These are phyloP conservation scores for Typhlichthys eigenmanni DNA, from an alignment of 2,797 vertebrate genomes.

Conservation along the genomic window DNA sequence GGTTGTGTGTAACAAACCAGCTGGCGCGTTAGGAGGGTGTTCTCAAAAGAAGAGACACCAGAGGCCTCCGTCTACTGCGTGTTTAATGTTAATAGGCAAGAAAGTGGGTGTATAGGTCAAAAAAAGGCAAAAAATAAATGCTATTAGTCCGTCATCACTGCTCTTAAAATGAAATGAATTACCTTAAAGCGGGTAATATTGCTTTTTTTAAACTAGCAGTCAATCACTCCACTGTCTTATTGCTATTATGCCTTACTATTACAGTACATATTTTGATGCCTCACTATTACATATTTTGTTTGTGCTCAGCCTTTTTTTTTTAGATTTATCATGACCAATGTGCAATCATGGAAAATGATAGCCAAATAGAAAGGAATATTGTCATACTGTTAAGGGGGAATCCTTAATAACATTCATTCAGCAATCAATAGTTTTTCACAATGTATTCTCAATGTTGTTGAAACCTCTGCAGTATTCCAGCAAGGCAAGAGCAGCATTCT, in stretches of 20 bases:
- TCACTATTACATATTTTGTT: constrained; percentile 36
- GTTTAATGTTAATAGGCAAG: no score
- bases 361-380: constrained; percentile 58
- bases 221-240: constrained; percentile 25
- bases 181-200: constrained; percentile 45
- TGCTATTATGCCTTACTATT: background rate
- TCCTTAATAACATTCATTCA: constrained; percentile 74
- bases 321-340: constrained; percentile 68
- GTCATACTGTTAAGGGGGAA: constrained; percentile 65
- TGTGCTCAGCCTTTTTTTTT: constrained; percentile 29
- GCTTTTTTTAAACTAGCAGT: constrained; percentile 52
- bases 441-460: no score
- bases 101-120: no score
- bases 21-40: no score
- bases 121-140: no score
- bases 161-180: constrained; percentile 25
- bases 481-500: constrained; percentile 5
- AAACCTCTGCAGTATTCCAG: constrained; percentile 38
- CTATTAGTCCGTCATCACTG: no score
- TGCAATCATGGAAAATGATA: constrained; percentile 73
- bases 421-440: constrained; percentile 54
- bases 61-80: no score
- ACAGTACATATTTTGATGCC: no score
- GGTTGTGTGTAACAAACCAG: no score
- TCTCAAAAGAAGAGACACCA: no score